A percentile compares a stretch with the other conserved stretches of the same genome.
phyloP scores from a whole-genome alignment of 53 echinoderm and acorn worm species.

The Luidia sarsii region DNA sequence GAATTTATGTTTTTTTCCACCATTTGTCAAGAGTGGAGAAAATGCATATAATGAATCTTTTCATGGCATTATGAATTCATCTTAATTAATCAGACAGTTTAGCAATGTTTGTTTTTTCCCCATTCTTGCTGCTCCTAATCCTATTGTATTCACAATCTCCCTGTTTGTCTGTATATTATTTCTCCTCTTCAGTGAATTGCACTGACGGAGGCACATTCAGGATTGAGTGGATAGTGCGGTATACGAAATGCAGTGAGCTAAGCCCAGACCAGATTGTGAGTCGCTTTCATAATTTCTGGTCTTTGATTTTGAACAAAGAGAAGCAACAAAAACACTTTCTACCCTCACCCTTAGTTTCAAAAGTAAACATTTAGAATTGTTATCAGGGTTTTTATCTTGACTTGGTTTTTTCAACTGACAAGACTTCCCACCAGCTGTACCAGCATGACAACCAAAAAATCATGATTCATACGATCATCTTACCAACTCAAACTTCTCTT shows the following conservation, averaged over 20 bases:
- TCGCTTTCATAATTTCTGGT: neutral
- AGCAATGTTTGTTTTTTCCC: neutral
- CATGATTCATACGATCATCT: neutral
- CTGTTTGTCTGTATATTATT: neutral
- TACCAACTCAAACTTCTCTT: neutral
- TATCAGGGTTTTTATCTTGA: neutral
- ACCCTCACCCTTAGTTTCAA: neutral
- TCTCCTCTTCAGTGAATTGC: neutral
- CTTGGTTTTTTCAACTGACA: neutral
- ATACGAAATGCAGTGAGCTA: neutral
- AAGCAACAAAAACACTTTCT: neutral
- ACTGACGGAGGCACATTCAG: neutral
- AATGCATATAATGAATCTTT: neutral
- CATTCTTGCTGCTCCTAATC: neutral
- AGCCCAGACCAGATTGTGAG: neutral
- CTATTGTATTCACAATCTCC: neutral
- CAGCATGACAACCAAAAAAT: neutral
- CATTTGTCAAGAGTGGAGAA: neutral
- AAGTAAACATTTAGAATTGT: neutral
- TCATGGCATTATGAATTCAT: neutral
- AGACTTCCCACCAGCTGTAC: neutral
- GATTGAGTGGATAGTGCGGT: slow-evolving; percentile 6
- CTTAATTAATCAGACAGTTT: neutral
- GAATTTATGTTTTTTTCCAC: neutral
- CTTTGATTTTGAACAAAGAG: neutral